Evolutionary conservation across 1,140 invertebrate species (phyloP), one percentile per base, ranked within the genome.

Genomic region (Drosophila baimaii): DNA sequence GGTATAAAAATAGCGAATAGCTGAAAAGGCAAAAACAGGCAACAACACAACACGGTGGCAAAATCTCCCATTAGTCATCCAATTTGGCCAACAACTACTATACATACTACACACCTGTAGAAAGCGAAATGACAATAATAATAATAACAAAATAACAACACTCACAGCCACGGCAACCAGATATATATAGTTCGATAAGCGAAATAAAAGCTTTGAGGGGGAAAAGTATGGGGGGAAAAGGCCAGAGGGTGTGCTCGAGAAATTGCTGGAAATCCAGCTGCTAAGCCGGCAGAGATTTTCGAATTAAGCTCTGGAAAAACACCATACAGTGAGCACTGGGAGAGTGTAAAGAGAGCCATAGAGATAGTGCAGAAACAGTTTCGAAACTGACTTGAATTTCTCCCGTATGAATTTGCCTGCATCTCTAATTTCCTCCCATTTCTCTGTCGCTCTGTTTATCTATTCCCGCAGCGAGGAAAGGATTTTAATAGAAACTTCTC

Each of bases 21-120:
- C 47, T 56, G 49, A 55, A 27, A 61, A 41, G 55, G 55, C 41
- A 68, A 62, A 59, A 31, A 61, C 35, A 75, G 23, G 46, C 25
- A 49, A 49, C 46, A 47, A 12, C 46, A 41, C 17, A 12, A 9
- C 8, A 1, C 43, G n/a, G 27, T 10, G 21, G 31, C 35, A 79
- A 62, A 80, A 70, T 59, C 63, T 52, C 49, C 57, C 62, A 86
- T 86, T 82, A 86, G 79, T 86, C 82, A 86, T 88, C 70, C 62
- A 51, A 81, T 73, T 70, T 62, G 57, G 61, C 39, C 72, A 65
- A 47, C 61, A 41, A 41, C 65, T 51, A 33, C 33, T 27, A 27
- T 17, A 41, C 33, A 27, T 17, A 41, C 33, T 44, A 54, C 78
- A 81, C 81, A 83, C 81, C 81, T 84, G 81, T 85, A 84, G 81